Evolutionary conservation across 2,113 vertebrate genomes (phyloP).

Genomic region (Nyctereutes procyonoides): DNA sequence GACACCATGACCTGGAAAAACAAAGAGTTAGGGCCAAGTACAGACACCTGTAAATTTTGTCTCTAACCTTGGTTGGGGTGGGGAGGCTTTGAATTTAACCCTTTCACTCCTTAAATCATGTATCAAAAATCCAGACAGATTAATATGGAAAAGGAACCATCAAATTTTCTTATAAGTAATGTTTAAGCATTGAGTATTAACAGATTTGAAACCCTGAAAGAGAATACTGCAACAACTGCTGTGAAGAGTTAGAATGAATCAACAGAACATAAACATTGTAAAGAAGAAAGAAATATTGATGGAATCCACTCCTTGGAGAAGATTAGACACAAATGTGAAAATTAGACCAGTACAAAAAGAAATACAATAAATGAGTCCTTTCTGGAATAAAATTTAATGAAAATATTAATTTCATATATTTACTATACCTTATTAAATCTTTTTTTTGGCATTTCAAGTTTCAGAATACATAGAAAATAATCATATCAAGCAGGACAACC

Average conservation of each 20-base stretch:
- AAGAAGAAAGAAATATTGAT: background rate
- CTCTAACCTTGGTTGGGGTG: background rate
- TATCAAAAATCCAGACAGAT: background rate
- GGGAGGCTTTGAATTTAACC: background rate
- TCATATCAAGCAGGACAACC: background rate
- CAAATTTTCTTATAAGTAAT: background rate
- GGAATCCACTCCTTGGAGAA: background rate
- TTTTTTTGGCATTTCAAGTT: background rate
- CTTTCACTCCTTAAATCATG: background rate
- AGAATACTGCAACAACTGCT: background rate
- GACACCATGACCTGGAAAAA: background rate
- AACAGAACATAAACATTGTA: background rate
- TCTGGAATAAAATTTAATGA: conserved; percentile 17
- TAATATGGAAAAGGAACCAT: background rate
- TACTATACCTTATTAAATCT: background rate
- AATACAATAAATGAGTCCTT: background rate
- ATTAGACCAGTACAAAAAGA: background rate
- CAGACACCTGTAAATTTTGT: background rate
- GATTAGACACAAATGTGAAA: background rate
- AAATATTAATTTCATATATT: background rate
- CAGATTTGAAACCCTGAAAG: background rate
- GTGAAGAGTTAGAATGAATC: background rate
- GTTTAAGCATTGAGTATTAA: background rate
- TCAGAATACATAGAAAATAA: background rate
- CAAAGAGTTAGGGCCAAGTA: background rate